Conservation (phyloP, 2,797 vertebrate species). For the Takifugu rubripes region DNA sequence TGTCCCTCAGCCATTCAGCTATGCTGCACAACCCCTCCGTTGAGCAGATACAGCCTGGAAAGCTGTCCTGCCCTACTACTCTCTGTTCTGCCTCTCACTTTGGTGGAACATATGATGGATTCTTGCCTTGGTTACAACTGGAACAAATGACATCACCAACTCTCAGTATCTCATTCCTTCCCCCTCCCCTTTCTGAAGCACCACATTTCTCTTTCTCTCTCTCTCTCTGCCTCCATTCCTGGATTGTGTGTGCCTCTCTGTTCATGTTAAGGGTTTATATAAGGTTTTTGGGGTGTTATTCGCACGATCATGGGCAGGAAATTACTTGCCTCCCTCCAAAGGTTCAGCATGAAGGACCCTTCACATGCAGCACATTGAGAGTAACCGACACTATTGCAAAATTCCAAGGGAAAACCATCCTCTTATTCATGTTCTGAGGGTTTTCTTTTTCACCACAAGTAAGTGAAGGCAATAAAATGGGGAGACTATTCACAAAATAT, state of each 20-base stretch:
- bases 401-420: conserved; percentile 52
- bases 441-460: conserved; percentile 30
- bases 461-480: conserved; percentile 31
- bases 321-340: conserved; percentile 52
- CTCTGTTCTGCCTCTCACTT: conserved; percentile 61
- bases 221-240: conserved; percentile 12
- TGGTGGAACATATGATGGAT: conserved; percentile 69
- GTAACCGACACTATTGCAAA: conserved; percentile 43
- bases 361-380: conserved; percentile 46
- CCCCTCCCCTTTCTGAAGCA: conserved; percentile 23
- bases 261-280: conserved; percentile 40
- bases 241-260: conserved; percentile 21
- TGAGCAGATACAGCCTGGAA: conserved; percentile 55
- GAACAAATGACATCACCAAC: conserved; percentile 77
- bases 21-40: conserved; percentile 60
- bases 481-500: conserved; percentile 29
- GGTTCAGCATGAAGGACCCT: conserved; percentile 53
- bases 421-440: conserved; percentile 28
- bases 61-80: conserved; percentile 48
- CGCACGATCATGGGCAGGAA: conserved; percentile 49
- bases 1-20: conserved; percentile 42
- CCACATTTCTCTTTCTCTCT: conserved; percentile 2
- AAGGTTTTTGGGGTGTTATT: conserved; percentile 49
- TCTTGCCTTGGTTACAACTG: conserved; percentile 60
- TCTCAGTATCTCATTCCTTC: conserved; percentile 62